Evolutionary conservation across 2,797 vertebrate genomes (phyloP).

Genomic region (Danio tinwini): DNA sequence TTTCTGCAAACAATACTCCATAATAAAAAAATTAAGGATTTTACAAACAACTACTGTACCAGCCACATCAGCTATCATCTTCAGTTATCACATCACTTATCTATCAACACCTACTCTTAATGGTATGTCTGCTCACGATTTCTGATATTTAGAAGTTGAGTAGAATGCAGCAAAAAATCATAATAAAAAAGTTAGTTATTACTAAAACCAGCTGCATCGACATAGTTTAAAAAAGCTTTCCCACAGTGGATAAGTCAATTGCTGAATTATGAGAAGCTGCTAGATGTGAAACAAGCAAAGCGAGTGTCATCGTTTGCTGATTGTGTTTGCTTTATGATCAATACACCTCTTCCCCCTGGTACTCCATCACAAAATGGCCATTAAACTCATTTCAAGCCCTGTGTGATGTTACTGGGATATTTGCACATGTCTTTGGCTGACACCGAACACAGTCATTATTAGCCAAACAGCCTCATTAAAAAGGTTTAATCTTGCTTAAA

Average conservation of each 20-base stretch:
- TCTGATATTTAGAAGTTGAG: not conserved
- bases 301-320: constrained; percentile 23
- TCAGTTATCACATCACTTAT: not conserved
- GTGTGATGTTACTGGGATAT: constrained; percentile 17
- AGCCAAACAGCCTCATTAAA: constrained; percentile 29
- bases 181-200: constrained; percentile 7
- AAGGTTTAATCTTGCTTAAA: constrained; percentile 32
- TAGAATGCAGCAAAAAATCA: constrained; percentile 31
- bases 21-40: no score
- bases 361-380: constrained; percentile 2
- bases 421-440: constrained; percentile 28
- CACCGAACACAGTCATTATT: constrained; percentile 21
- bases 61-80: no score
- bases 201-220: not conserved
- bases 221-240: not conserved
- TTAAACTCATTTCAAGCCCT: constrained; percentile 5
- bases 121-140: not conserved
- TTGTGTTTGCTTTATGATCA: constrained; percentile 31
- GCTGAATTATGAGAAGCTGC: not conserved
- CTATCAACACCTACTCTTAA: no score
- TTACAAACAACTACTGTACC: no score
- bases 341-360: constrained; percentile 6
- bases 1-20: no score
- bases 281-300: not conserved
- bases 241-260: not conserved